Base-by-base conservation (phyloP, 2,888 invertebrate species). In the Dolomedes plantarius region DNA sequence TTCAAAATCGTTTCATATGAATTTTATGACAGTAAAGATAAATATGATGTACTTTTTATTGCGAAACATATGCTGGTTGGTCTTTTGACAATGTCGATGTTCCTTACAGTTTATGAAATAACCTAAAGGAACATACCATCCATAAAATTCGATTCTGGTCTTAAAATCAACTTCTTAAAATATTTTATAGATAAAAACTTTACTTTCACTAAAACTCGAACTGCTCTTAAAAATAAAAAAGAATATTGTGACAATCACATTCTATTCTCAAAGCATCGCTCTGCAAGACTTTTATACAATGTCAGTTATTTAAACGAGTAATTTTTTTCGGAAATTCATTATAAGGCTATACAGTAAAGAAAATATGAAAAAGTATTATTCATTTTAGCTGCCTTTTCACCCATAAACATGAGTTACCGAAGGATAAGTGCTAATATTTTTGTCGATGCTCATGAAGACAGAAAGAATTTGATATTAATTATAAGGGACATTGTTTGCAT, bases 101-200 rank as follows among this genome's bases (percentile, higher is more conserved):
- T 56, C 65, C n/a, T 65, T 65, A 29, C 29, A 65, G 65, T 29
- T 65, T 29, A 65, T 9, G 13, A 13, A 65, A n/a, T 65, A 80
- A 50, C 67, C 31, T 73, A 68, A 39, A 68, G 81, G 74, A 74
- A 69, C 64, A 46, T 29, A 29, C 64, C 23, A 62, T 74, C 62
- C 39, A 81, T 81, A 81, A 81, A 81, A 81, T 81, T 81, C 62
- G 81, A 68, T 81, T 68, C 69, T 62, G 13, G 56, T 56, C 68
- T 73, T 41, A 73, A 80, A 80, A 80, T 19, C 39, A 69, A 36
- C 73, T 50, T 81, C 68, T 67, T 65, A 80, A 81, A 81, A 81
- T 75, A 65, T 79, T 71, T 39, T 31, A 50, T 50, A 28, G 68
- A 69, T 74, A 68, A 69, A 81, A 80, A 74, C 73, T 74, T 81